phyloP scores from a whole-genome alignment of 2,113 vertebrate genomes.

The Hypomesus transpacificus region DNA sequence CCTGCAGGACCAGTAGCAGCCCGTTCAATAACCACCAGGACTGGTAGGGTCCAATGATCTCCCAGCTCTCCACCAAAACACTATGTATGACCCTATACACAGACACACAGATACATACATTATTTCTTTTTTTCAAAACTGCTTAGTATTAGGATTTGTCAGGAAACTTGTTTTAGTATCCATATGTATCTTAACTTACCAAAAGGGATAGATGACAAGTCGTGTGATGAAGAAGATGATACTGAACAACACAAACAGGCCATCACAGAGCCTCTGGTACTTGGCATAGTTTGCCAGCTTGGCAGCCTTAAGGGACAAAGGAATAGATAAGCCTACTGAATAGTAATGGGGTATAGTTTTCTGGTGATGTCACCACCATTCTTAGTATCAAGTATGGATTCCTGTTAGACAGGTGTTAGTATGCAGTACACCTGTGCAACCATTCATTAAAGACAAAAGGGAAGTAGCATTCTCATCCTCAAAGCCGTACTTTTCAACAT shows the following conservation, averaged over 20 bases:
- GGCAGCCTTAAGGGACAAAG: conserved; percentile 76
- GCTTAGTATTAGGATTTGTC: too few species aligned
- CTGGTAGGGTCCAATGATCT: conserved; percentile 82
- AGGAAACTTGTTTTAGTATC: neutral
- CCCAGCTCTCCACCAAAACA: conserved; percentile 90
- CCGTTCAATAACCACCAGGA: conserved; percentile 92
- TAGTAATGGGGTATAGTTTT: neutral
- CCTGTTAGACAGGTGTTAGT: neutral
- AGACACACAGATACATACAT: conserved; percentile 25
- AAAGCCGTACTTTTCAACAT: too few species aligned
- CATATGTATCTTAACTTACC: conserved; percentile 72
- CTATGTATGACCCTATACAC: conserved; percentile 60
- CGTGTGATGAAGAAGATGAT: conserved; percentile 84
- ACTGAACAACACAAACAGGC: conserved; percentile 86
- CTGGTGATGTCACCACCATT: neutral
- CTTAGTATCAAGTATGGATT: neutral
- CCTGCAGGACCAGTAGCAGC: conserved; percentile 80
- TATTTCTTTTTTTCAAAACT: neutral
- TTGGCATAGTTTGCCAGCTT: conserved; percentile 97
- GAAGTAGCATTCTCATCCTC: neutral
- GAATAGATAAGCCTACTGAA: conserved; percentile 1
- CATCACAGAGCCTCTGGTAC: conserved; percentile 89
- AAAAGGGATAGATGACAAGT: conserved; percentile 86
- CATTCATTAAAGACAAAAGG: neutral
- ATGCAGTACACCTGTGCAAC: neutral